These are phyloP conservation scores for Phrynocephalus guinanensis DNA, from an alignment of 2,797 vertebrate species.

Conservation along the genomic window DNA sequence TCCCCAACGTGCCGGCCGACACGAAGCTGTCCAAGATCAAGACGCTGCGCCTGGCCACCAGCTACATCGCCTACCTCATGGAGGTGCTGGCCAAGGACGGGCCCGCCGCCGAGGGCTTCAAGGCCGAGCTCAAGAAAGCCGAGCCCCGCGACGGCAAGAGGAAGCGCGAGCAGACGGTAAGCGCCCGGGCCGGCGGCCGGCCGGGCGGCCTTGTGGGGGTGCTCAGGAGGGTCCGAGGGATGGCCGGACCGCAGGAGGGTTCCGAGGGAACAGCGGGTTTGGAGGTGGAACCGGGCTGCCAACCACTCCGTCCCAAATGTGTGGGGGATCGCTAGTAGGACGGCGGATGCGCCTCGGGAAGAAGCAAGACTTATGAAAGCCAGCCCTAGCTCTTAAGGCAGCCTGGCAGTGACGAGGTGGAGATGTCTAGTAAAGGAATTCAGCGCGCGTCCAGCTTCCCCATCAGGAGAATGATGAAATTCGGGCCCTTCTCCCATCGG, in stretches of 20 bases:
- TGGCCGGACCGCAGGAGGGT: background rate
- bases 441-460: background rate
- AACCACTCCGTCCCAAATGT: no score
- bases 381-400: no score
- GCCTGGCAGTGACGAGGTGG: no score
- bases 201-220: background rate
- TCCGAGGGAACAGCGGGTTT: background rate
- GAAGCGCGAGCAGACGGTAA: slow-evolving; percentile 88
- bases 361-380: no score
- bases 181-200: slow-evolving; percentile 38
- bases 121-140: slow-evolving; percentile 92
- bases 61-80: slow-evolving; percentile 92
- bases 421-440: background rate
- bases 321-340: no score
- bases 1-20: slow-evolving; percentile 91
- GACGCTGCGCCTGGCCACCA: slow-evolving; percentile 88
- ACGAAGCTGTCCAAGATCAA: slow-evolving; percentile 93
- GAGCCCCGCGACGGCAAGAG: slow-evolving; percentile 88
- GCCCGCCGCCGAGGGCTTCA: slow-evolving; percentile 89
- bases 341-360: no score
- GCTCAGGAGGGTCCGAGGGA: background rate
- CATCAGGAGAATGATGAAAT: no score
- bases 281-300: no score
- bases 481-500: background rate
- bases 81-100: slow-evolving; percentile 92